Conservation (phyloP, 2,888 invertebrate species). For the Fragum fragum region DNA sequence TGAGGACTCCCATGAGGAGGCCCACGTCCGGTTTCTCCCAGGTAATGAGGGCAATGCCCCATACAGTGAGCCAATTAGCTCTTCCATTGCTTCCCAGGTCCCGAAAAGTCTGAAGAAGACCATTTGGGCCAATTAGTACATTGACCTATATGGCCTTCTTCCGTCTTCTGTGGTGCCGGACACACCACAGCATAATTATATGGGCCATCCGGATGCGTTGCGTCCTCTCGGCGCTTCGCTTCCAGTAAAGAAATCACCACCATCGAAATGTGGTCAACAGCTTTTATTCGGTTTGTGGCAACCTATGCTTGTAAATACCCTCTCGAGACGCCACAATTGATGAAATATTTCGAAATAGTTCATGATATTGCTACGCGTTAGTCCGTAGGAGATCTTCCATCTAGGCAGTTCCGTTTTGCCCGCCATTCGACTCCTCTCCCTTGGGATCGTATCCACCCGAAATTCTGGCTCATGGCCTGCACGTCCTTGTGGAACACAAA, state of each 20-base stretch:
- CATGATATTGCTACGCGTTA: not conserved
- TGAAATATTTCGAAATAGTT: slow-evolving; percentile 31
- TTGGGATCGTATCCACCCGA: not conserved
- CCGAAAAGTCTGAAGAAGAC: not conserved
- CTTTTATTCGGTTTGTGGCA: slow-evolving; percentile 31
- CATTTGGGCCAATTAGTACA: not conserved
- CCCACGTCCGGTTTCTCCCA: not conserved
- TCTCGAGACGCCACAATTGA: slow-evolving; percentile 12
- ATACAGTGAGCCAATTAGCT: not conserved
- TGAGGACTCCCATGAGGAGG: not conserved
- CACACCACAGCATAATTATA: not conserved
- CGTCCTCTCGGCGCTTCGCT: too few relatives aligned
- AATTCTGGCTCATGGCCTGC: slow-evolving; percentile 3
- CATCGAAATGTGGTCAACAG: slow-evolving; percentile 29
- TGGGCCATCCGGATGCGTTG: too few relatives aligned
- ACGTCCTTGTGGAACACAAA: not conserved
- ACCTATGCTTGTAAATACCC: slow-evolving; percentile 19
- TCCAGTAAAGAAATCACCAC: slow-evolving; percentile 6
- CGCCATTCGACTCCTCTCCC: not conserved
- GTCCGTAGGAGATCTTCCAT: not conserved
- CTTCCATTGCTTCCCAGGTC: not conserved
- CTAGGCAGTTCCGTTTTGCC: not conserved
- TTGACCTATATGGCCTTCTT: not conserved
- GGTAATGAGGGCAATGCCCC: not conserved
- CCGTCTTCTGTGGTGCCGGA: not conserved